A percentile compares a stretch with the other conserved stretches of the same genome.
phyloP scores from a whole-genome alignment of 2,888 invertebrate genomes.

The Rapana venosa region DNA sequence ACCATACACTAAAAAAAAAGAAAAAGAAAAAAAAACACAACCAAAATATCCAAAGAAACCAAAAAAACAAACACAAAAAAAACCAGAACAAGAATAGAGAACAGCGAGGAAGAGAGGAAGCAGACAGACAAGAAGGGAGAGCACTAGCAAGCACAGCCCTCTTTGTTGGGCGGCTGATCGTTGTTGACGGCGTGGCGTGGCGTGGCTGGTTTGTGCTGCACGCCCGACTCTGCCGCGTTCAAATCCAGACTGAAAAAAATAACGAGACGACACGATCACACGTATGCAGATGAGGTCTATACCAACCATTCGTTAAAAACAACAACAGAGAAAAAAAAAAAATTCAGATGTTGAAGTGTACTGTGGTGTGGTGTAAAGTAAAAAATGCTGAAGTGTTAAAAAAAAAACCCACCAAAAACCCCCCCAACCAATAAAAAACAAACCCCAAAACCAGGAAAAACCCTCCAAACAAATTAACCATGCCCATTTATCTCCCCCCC shows the following conservation, averaged over 20 bases:
- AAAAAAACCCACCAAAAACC: no score
- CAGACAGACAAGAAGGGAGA: background rate
- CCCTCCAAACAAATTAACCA: no score
- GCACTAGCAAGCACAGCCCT: background rate
- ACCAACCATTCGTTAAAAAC: no score
- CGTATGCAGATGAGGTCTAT: no score
- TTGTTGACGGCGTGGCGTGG: constrained; percentile 76
- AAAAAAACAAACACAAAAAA: background rate
- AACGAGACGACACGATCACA: no score
- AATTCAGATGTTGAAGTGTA: no score
- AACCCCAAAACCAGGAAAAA: no score
- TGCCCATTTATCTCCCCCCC: no score
- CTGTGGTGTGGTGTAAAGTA: no score
- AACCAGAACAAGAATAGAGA: background rate
- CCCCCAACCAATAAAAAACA: no score
- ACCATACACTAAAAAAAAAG: background rate
- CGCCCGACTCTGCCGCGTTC: constrained; percentile 99
- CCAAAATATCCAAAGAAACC: background rate
- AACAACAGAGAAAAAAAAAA: no score
- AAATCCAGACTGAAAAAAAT: constrained; percentile 87
- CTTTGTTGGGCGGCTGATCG: constrained; percentile 71
- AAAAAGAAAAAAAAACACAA: background rate
- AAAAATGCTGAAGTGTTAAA: no score
- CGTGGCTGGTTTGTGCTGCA: constrained; percentile 94
- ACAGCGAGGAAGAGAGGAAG: background rate